Conservation (phyloP, 2,113 vertebrate genomes). For the Callipepla squamata region DNA sequence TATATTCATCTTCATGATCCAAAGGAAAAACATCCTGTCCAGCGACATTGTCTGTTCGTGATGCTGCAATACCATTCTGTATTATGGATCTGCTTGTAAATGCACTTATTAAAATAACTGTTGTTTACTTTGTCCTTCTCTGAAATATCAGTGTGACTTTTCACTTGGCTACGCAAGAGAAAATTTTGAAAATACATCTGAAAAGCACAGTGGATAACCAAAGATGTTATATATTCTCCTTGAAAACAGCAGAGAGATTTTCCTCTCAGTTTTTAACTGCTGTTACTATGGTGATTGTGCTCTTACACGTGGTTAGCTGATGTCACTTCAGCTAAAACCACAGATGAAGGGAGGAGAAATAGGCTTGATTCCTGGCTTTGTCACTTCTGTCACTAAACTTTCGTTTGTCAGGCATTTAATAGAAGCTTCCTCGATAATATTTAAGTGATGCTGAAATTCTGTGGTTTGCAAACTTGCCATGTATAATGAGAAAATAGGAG, state of each 20-base stretch:
- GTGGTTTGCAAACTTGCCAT: background rate
- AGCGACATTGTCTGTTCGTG: background rate
- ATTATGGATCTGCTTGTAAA: background rate
- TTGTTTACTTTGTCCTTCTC: background rate
- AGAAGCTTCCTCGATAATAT: background rate
- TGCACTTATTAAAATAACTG: background rate
- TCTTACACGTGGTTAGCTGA: constrained; percentile 68
- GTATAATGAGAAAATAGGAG: background rate
- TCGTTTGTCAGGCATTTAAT: constrained; percentile 28
- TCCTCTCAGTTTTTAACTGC: constrained; percentile 72
- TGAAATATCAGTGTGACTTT: background rate
- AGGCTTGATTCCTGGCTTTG: constrained; percentile 48
- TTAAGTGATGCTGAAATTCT: background rate
- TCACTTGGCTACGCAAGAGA: background rate
- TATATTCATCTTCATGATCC: background rate
- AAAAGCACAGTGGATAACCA: background rate
- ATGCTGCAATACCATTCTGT: rapidly evolving
- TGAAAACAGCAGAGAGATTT: constrained; percentile 67
- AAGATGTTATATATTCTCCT: constrained; percentile 26
- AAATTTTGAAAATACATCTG: background rate
- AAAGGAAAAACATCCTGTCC: background rate
- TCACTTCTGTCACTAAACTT: constrained; percentile 34
- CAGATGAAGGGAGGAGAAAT: constrained; percentile 70
- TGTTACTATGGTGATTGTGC: constrained; percentile 80
- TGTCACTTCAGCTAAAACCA: constrained; percentile 67